A percentile compares a stretch with the other conserved stretches of the same genome.
phyloP scores from a whole-genome alignment of 92 coral and sea anemone species.

The Plumapathes pennacea region DNA sequence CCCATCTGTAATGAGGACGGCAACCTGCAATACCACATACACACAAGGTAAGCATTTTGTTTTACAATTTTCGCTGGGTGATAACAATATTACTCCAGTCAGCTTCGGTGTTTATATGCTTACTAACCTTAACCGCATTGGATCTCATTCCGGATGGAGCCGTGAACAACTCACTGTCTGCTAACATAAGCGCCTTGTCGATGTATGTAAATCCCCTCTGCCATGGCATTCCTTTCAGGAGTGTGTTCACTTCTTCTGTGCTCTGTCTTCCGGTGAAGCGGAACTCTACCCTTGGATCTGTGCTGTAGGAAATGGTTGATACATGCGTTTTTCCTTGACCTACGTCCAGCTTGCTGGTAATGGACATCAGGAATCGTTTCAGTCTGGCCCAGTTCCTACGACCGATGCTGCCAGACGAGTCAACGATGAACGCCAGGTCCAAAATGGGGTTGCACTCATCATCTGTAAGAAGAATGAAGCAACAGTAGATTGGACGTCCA shows the following conservation, averaged over 20 bases:
- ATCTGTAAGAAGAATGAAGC: neutral
- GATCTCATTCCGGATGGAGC: slow-evolving; percentile 25
- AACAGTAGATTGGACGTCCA: no score
- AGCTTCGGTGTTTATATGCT: no score
- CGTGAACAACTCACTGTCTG: slow-evolving; percentile 25
- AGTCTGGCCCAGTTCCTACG: slow-evolving; percentile 48
- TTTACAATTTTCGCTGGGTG: neutral
- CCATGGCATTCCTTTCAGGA: slow-evolving; percentile 22
- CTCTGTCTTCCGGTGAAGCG: slow-evolving; percentile 34
- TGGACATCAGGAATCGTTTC: slow-evolving; percentile 52
- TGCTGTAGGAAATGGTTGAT: slow-evolving; percentile 61
- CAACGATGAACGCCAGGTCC: slow-evolving; percentile 66
- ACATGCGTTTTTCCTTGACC: slow-evolving; percentile 57
- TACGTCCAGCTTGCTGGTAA: slow-evolving; percentile 53
- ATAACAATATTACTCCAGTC: neutral
- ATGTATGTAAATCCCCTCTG: slow-evolving; percentile 39
- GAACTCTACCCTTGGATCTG: slow-evolving; percentile 34
- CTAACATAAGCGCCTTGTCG: slow-evolving; percentile 22
- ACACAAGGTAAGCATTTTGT: neutral
- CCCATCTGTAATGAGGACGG: slow-evolving; percentile 59
- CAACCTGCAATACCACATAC: slow-evolving; percentile 16
- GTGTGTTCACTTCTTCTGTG: neutral
- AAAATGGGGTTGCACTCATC: slow-evolving; percentile 45
- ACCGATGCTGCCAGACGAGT: slow-evolving; percentile 81
- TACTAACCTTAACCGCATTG: slow-evolving; percentile 16